Base-by-base conservation (phyloP, 2,888 invertebrate species). In the Germaria angustata region DNA sequence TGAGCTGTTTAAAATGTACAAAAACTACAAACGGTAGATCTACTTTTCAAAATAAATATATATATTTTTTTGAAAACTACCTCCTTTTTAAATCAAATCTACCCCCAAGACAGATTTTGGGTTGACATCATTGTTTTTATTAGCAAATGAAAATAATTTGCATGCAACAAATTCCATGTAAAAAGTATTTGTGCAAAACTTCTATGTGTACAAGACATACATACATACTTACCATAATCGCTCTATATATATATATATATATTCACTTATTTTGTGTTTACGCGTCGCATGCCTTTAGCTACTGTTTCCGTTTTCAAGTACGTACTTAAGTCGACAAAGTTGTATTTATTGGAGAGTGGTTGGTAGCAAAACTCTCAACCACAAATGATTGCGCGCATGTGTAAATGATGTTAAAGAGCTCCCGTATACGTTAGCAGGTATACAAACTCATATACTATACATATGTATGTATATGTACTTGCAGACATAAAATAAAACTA, bases 251-350 rank as follows among this genome's bases (percentile, higher is more conserved):
- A 2, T 8, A n/a, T 17, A 46, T 6, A 28, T 28, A 28, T 28
- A 5, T 28, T 28, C 28, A 28, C 28, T 28, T 49, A 49, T 49
- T 22, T 1, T 36, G 17, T 24, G 17, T 9, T 17, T 53, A 51
- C 36, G 73, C 57, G 55, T 65, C 63, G 57, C 51, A 15, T 57
- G 49, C 53, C 39, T 78, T 41, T 69, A 71, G 69, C 81, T 82
- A 75, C 81, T 82, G 73, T 79, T 75, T 78, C 73, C 78, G 79
- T 39, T 79, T 73, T 73, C 24, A 76, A 76, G 80, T 55, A 36
- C 17, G 6, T 22, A 28, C 41, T 71, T 41, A 28, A 39, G 32
- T 15, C 39, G 13, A 36, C 22, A 28, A 53, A 28, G 17, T 41
- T 68, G 39, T 34, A 44, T 57, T 41, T 34, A 44, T 57, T 41